Evolutionary conservation across 1,140 invertebrate genomes (phyloP).

Genomic region (Anthonomus grandis): DNA sequence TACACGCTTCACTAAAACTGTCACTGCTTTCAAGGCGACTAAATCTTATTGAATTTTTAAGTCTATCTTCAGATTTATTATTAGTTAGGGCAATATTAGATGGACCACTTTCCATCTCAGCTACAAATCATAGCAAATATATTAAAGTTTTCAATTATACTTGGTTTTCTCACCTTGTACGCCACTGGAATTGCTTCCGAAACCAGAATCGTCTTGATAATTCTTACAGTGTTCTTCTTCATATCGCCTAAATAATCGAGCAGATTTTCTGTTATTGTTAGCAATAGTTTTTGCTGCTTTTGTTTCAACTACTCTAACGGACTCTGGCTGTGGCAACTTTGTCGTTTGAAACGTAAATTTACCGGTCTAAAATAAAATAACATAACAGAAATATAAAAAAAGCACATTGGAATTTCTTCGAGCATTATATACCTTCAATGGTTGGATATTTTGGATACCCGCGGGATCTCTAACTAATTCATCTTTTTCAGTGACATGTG

Average conservation of each 20-base stretch:
- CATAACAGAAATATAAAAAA: neutral
- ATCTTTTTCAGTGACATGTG: neutral
- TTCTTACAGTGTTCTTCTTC: conserved; percentile 51
- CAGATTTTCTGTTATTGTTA: conserved; percentile 56
- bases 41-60: conserved; percentile 43
- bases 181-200: conserved; percentile 57
- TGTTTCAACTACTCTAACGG: conserved; percentile 60
- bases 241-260: conserved; percentile 38
- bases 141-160: conserved; percentile 52
- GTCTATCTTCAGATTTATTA: too few relatives aligned
- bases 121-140: too few relatives aligned
- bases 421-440: neutral
- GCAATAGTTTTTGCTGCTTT: conserved; percentile 71
- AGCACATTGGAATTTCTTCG: neutral
- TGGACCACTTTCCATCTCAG: too few relatives aligned
- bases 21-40: conserved; percentile 57
- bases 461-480: neutral
- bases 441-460: too few relatives aligned
- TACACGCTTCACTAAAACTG: conserved; percentile 49
- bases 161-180: conserved; percentile 7
- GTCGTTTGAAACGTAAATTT: conserved; percentile 72
- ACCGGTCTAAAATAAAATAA: conserved; percentile 27
- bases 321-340: conserved; percentile 68
- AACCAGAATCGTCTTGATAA: conserved; percentile 60
- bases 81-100: too few relatives aligned